Conservation (phyloP, 2,888 invertebrate genomes). For the Eupithecia subumbrata region DNA sequence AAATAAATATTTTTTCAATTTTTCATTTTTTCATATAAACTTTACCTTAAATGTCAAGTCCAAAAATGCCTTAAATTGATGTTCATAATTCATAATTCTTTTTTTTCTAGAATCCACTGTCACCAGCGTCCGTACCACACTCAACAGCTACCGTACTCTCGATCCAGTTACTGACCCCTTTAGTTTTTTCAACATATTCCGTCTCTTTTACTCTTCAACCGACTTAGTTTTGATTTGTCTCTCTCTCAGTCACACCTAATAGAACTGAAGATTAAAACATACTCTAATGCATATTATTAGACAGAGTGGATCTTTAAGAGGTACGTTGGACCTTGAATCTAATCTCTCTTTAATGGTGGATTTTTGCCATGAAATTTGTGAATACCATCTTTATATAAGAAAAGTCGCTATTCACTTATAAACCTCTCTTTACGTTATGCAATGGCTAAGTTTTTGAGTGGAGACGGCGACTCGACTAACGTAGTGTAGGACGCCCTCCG, state of each 20-base stretch:
- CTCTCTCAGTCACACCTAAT: conserved; percentile 66
- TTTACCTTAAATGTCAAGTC: background rate
- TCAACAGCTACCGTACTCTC: conserved; percentile 66
- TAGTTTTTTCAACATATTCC: conserved; percentile 58
- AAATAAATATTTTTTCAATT: no score
- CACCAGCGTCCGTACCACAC: conserved; percentile 49
- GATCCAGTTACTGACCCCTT: conserved; percentile 79
- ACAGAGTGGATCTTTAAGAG: conserved; percentile 65
- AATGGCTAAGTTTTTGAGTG: no score
- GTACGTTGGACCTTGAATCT: conserved; percentile 13
- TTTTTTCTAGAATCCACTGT: conserved; percentile 10
- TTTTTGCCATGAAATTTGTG: conserved; percentile 5
- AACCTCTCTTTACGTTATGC: no score
- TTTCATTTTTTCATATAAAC: no score
- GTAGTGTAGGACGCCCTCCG: no score
- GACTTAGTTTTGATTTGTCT: conserved; percentile 42
- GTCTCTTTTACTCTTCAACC: conserved; percentile 28
- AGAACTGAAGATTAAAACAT: conserved; percentile 69
- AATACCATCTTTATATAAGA: background rate
- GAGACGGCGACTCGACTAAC: no score
- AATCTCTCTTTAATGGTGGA: conserved; percentile 5
- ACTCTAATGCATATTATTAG: conserved; percentile 79
- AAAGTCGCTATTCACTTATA: no score
- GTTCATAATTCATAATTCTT: background rate
- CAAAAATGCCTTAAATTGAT: background rate